phyloP scores from a whole-genome alignment of 2,113 vertebrate genomes.

The Eolophus roseicapilla region DNA sequence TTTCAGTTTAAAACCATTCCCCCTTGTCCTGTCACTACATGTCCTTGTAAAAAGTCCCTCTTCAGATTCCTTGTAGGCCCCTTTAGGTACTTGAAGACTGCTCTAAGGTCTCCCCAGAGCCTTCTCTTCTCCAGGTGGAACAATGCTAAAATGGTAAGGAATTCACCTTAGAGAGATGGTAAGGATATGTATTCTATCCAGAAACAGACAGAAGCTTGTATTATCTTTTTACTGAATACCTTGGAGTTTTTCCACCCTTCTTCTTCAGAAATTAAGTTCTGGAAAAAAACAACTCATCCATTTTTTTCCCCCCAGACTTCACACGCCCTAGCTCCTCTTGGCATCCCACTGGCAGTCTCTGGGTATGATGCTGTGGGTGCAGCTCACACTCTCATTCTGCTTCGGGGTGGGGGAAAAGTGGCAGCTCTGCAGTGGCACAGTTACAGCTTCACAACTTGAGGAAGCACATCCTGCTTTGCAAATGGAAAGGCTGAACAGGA shows the following conservation, averaged over 20 bases:
- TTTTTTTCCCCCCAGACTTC: background rate
- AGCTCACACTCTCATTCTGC: background rate
- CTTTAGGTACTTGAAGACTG: background rate
- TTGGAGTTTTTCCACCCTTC: background rate
- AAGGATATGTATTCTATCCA: background rate
- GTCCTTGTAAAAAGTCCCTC: background rate
- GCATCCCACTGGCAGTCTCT: background rate
- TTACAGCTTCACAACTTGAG: background rate
- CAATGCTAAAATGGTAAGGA: background rate
- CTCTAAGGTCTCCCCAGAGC: background rate
- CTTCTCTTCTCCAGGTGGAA: background rate
- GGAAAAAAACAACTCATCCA: background rate
- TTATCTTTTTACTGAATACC: background rate
- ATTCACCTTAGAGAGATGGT: background rate
- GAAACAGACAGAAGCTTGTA: background rate
- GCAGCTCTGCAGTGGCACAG: background rate
- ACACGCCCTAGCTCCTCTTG: background rate
- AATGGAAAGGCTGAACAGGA: background rate
- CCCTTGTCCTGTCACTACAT: background rate
- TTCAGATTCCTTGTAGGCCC: background rate
- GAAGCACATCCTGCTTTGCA: background rate
- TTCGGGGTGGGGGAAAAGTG: fast-evolving
- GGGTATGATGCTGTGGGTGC: background rate
- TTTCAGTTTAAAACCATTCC: background rate
- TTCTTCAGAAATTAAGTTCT: background rate